Conservation (phyloP, 2,797 vertebrate species). For the Aselliscus stoliczkanus region DNA sequence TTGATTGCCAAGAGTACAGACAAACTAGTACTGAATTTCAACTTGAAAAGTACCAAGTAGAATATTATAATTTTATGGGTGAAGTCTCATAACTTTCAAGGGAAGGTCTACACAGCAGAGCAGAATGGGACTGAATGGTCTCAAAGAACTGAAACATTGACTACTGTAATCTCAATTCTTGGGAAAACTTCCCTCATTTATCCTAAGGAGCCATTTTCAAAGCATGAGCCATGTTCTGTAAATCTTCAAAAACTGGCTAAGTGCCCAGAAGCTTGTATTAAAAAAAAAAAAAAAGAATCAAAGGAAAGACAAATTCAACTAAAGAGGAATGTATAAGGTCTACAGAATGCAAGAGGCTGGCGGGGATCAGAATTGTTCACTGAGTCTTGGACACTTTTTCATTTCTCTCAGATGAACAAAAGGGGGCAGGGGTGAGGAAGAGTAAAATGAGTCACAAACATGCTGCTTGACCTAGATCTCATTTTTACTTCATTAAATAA, state of each 20-base stretch:
- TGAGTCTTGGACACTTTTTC: not conserved
- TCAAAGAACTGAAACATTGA: not conserved
- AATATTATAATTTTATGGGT: not conserved
- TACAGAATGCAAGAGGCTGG: not conserved
- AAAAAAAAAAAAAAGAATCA: not conserved
- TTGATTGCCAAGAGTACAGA: not conserved
- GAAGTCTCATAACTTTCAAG: not conserved
- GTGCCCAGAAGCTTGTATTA: not conserved
- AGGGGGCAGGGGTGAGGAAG: not conserved
- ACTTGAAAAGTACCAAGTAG: not conserved
- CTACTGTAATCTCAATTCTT: not conserved
- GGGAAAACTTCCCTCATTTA: not conserved
- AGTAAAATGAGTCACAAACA: not conserved
- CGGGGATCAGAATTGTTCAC: not conserved
- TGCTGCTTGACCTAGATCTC: not conserved
- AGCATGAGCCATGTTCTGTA: not conserved
- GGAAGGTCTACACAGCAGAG: not conserved
- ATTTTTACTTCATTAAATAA: not conserved
- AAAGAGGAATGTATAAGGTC: not conserved
- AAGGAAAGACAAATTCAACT: not conserved
- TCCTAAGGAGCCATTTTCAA: not conserved
- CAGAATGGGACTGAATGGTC: not conserved
- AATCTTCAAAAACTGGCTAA: not conserved
- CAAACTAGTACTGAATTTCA: not conserved
- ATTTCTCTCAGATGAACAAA: not conserved